Percentiles rank a stretch among this genome's conserved stretches.
Evolutionary conservation across 2,888 invertebrate species (phyloP).

Genomic region (Hecatera dysodea): DNA sequence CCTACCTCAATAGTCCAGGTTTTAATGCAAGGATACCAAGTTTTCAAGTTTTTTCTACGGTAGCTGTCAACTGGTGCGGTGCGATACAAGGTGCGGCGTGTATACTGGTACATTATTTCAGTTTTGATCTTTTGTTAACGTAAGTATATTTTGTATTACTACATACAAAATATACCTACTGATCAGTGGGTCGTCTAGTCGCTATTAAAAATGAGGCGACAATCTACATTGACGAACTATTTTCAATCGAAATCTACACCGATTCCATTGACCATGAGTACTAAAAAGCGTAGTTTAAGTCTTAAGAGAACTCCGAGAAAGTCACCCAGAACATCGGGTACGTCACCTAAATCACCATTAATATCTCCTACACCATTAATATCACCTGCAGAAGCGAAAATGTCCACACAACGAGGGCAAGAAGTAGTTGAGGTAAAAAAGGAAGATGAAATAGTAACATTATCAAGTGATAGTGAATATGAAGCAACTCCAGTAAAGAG

Average conservation of each 20-base stretch:
- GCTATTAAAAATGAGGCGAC: conserved; percentile 41
- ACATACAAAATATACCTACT: conserved; percentile 13
- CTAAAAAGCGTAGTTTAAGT: conserved; percentile 72
- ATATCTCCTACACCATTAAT: conserved; percentile 41
- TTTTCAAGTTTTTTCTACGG: conserved; percentile 1
- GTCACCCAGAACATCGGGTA: conserved; percentile 43
- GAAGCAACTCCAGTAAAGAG: conserved; percentile 49
- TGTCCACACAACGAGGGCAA: background rate
- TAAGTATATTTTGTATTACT: conserved; percentile 19
- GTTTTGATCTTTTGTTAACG: conserved; percentile 4
- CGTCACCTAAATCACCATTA: conserved; percentile 38
- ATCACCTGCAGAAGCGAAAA: conserved; percentile 40
- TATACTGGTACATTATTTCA: background rate
- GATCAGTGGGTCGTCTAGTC: conserved; percentile 10
- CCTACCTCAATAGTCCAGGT: background rate
- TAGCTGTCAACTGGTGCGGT: conserved; percentile 2
- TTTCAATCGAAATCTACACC: conserved; percentile 66
- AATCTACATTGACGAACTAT: conserved; percentile 50
- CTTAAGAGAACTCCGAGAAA: conserved; percentile 68
- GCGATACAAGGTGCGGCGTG: background rate
- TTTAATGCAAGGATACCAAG: conserved; percentile 10
- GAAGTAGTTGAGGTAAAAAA: conserved; percentile 32
- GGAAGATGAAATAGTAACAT: conserved; percentile 65
- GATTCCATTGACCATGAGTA: conserved; percentile 43
- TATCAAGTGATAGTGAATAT: conserved; percentile 77